Percentiles rank a stretch among this genome's conserved stretches.
Conservation (phyloP, 1,140 invertebrate genomes). For the Frieseomelitta varia region DNA sequence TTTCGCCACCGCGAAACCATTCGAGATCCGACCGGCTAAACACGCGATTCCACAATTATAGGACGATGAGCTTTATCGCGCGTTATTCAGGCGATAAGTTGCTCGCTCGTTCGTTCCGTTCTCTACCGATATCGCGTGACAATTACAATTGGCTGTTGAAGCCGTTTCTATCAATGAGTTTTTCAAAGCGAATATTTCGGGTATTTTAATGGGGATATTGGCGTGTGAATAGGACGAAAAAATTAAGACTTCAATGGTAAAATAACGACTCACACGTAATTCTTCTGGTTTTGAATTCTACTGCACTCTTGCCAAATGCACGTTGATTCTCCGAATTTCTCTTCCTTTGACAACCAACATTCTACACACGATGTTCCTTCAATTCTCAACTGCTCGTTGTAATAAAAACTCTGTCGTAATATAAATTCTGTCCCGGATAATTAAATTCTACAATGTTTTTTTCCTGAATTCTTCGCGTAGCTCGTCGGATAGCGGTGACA, state of each 20-base stretch:
- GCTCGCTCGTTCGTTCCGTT: not conserved
- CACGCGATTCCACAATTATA: constrained; percentile 53
- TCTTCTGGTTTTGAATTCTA: not conserved
- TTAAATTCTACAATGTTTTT: not conserved
- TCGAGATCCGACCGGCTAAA: constrained; percentile 29
- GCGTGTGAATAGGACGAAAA: not conserved
- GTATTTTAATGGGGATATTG: not conserved
- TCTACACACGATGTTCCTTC: not conserved
- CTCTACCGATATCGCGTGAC: not conserved
- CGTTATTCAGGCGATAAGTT: not conserved
- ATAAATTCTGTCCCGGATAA: too few species aligned
- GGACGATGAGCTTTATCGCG: constrained; percentile 38
- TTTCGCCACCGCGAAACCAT: not conserved
- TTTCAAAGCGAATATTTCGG: not conserved
- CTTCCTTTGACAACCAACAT: fast-evolving
- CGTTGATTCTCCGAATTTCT: not conserved
- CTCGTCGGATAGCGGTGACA: not conserved
- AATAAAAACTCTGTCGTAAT: too few species aligned
- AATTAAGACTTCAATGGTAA: not conserved
- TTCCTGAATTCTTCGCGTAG: not conserved
- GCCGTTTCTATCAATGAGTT: not conserved
- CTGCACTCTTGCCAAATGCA: not conserved
- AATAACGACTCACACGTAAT: not conserved
- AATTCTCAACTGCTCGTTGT: not conserved
- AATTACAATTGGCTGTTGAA: not conserved